phyloP scores from a whole-genome alignment of 2,888 invertebrate species.

The Ormyrus nitidulus region DNA sequence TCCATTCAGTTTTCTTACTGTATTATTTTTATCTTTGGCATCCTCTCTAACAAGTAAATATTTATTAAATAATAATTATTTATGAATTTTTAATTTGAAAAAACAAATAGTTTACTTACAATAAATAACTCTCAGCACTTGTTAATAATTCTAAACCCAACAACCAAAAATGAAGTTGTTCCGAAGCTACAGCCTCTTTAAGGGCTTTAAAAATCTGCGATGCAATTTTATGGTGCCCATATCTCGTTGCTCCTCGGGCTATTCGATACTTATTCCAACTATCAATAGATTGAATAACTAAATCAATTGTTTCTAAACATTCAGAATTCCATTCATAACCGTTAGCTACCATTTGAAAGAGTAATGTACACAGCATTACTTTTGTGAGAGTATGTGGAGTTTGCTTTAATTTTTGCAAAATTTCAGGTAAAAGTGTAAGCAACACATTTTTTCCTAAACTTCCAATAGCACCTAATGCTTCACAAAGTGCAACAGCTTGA shows the following conservation, averaged over 20 bases:
- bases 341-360: slow-evolving; percentile 88
- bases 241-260: slow-evolving; percentile 90
- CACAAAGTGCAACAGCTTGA: slow-evolving; percentile 80
- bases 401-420: slow-evolving; percentile 75
- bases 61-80: neutral
- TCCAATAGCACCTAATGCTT: slow-evolving; percentile 86
- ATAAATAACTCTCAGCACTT: slow-evolving; percentile 83
- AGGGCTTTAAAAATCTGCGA: slow-evolving; percentile 81
- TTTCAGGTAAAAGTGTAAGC: slow-evolving; percentile 78
- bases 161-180: slow-evolving; percentile 93
- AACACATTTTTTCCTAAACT: slow-evolving; percentile 79
- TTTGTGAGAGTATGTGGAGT: slow-evolving; percentile 72
- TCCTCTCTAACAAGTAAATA: slow-evolving; percentile 28
- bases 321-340: slow-evolving; percentile 82
- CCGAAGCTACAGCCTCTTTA: slow-evolving; percentile 86
- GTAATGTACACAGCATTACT: slow-evolving; percentile 86
- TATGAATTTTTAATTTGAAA: neutral
- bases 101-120: slow-evolving; percentile 68
- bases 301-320: slow-evolving; percentile 79
- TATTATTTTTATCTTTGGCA: slow-evolving; percentile 57
- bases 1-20: slow-evolving; percentile 70
- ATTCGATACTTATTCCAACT: slow-evolving; percentile 92
- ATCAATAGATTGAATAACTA: slow-evolving; percentile 79
- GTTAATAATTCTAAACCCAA: slow-evolving; percentile 87
- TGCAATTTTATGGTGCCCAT: slow-evolving; percentile 87